Evolutionary conservation across 2,113 vertebrate species (phyloP).

Genomic region (Oreotrochilus melanogaster): DNA sequence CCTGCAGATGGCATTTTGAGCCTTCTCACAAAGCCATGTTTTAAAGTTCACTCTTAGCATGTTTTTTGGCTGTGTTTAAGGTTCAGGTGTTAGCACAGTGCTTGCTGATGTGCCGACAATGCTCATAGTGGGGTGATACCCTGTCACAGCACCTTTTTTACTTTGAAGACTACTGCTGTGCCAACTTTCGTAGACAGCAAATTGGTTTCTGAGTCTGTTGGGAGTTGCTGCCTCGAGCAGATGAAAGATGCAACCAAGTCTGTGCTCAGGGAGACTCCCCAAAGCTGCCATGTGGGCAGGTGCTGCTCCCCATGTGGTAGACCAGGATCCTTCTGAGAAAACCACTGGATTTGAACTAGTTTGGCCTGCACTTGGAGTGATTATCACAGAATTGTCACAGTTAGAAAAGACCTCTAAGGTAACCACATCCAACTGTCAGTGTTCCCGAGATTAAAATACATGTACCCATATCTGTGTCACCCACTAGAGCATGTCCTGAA

Average conservation of each 20-base stretch:
- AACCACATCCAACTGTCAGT: too few species aligned
- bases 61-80: neutral
- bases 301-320: neutral
- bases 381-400: too few species aligned
- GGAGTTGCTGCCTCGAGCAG: neutral
- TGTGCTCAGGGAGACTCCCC: neutral
- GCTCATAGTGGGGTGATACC: fast-evolving
- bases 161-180: neutral
- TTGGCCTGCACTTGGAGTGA: neutral
- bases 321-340: neutral
- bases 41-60: fast-evolving
- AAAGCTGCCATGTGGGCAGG: neutral
- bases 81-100: neutral
- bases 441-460: too few species aligned
- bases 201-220: neutral
- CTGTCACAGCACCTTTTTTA: neutral
- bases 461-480: too few species aligned
- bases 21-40: neutral
- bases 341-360: neutral
- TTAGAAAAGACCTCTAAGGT: too few species aligned
- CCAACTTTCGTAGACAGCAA: neutral
- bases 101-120: neutral
- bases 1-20: neutral
- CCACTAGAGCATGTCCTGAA: too few species aligned
- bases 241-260: neutral